Evolutionary conservation across 2,113 vertebrate species (phyloP).

Genomic region (Fukomys damarensis): DNA sequence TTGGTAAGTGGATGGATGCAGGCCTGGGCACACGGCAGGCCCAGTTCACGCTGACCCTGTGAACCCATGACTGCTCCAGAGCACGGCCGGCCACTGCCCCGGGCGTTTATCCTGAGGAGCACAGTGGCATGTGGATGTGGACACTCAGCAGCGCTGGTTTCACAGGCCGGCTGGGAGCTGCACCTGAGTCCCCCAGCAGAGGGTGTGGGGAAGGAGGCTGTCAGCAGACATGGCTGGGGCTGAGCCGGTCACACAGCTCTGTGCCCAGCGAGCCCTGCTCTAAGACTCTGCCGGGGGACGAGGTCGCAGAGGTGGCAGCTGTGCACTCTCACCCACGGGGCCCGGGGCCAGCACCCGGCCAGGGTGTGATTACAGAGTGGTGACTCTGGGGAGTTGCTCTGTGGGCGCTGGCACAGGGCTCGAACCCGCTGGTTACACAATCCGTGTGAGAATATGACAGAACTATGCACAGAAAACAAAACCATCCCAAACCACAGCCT

Average conservation of each 20-base stretch:
- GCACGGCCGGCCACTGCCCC: neutral
- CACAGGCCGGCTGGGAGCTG: neutral
- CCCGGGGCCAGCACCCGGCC: neutral
- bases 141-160: neutral
- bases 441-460: neutral
- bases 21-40: neutral
- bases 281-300: no score
- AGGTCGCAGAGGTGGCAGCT: no score
- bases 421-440: neutral
- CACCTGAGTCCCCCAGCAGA: neutral
- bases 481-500: neutral
- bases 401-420: neutral
- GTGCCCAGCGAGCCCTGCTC: no score
- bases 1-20: neutral
- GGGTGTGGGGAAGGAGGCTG: neutral
- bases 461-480: constrained; percentile 51
- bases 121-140: neutral
- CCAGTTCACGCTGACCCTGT: neutral
- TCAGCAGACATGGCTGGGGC: no score
- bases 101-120: neutral
- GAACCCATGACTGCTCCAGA: neutral
- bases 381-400: neutral
- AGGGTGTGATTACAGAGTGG: neutral
- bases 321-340: neutral
- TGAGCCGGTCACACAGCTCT: no score